A percentile compares a stretch with the other conserved stretches of the same genome.
Evolutionary conservation across 2,113 vertebrate genomes (phyloP).

Genomic region (Tympanuchus pallidicinctus): DNA sequence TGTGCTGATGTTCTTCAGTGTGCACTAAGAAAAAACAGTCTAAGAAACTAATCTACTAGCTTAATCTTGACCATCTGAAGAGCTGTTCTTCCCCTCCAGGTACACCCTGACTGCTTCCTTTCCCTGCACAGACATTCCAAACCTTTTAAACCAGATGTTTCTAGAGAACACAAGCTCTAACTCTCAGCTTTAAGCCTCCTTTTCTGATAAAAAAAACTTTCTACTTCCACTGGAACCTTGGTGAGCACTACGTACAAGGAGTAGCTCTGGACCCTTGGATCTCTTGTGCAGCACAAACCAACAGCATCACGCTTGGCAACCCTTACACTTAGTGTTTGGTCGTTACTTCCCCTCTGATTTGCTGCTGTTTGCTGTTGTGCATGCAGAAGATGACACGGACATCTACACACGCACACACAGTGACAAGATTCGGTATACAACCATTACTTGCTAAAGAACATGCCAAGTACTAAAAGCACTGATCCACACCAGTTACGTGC

Average conservation of each 20-base stretch:
- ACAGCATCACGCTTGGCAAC: slow-evolving; percentile 34
- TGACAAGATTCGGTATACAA: background rate
- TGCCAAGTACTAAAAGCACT: background rate
- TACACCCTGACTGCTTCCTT: background rate
- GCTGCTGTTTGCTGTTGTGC: slow-evolving; percentile 37
- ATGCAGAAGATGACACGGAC: background rate
- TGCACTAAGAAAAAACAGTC: background rate
- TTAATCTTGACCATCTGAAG: background rate
- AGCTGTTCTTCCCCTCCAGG: background rate
- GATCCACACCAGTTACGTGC: background rate
- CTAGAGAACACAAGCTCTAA: background rate
- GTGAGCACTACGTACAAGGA: background rate
- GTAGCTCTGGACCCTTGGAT: slow-evolving; percentile 63
- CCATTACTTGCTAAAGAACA: background rate
- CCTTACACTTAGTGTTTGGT: slow-evolving; percentile 21
- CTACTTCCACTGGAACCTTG: slow-evolving; percentile 18
- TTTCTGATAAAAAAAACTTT: slow-evolving; percentile 8
- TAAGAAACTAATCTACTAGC: background rate
- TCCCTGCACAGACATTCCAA: background rate
- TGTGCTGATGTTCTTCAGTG: background rate
- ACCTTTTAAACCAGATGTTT: background rate
- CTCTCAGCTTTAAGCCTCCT: background rate
- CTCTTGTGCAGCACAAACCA: slow-evolving; percentile 47
- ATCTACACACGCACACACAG: background rate
- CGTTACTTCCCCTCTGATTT: slow-evolving; percentile 33